These are phyloP conservation scores for Aphelinus atriplicis DNA, from an alignment of 1,140 invertebrate genomes.

Conservation along the genomic window DNA sequence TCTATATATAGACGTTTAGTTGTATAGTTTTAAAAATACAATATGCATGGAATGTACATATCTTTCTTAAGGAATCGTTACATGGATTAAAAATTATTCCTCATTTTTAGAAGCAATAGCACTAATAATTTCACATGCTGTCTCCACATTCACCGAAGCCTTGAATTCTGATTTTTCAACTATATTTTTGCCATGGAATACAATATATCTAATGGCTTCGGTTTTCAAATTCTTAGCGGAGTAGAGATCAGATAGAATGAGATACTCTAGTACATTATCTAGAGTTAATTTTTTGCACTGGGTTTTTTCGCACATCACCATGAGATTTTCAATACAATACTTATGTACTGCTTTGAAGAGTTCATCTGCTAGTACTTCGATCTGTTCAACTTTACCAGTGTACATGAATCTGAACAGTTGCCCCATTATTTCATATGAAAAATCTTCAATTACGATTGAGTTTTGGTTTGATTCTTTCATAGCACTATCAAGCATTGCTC, in stretches of 20 bases:
- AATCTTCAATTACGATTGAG: background rate
- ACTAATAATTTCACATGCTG: too few species aligned
- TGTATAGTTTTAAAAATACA: too few species aligned
- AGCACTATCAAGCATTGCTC: background rate
- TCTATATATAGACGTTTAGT: too few species aligned
- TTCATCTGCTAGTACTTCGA: too few species aligned
- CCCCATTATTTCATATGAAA: background rate
- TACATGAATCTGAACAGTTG: background rate
- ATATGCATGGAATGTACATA: too few species aligned
- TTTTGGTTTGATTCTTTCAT: background rate
- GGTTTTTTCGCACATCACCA: conserved; percentile 99
- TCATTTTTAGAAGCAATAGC: too few species aligned
- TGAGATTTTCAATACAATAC: conserved; percentile 95
- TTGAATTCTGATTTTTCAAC: background rate
- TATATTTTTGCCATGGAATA: background rate
- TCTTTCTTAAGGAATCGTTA: too few species aligned
- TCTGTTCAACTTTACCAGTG: background rate
- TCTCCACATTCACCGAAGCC: background rate
- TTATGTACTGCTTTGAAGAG: conserved; percentile 97
- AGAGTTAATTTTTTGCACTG: conserved; percentile 89
- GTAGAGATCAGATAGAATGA: background rate
- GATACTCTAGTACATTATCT: background rate
- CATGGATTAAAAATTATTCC: too few species aligned
- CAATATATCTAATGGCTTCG: background rate
- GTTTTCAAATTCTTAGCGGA: background rate